Evolutionary conservation across 2,797 vertebrate species (phyloP).

Genomic region (Schizothorax lantsangensis): DNA sequence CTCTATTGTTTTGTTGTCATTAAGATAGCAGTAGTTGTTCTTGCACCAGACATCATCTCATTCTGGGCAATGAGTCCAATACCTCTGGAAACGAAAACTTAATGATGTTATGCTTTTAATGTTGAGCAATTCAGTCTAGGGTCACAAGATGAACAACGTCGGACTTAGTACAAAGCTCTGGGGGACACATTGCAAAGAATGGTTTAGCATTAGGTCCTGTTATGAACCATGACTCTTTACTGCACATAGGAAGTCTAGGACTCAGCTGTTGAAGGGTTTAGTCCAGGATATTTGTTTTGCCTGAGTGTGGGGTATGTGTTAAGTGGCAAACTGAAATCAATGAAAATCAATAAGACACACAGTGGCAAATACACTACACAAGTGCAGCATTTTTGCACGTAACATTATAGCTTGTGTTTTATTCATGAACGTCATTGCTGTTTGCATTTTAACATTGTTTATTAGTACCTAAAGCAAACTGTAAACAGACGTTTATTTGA

Average conservation of each 20-base stretch:
- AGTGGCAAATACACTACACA: not conserved
- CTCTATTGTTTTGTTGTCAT: slow-evolving; percentile 10
- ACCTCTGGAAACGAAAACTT: not conserved
- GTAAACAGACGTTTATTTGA: not conserved
- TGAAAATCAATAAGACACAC: slow-evolving; percentile 1
- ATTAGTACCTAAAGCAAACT: not conserved
- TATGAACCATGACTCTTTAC: not conserved
- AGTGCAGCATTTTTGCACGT: not conserved
- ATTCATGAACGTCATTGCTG: not conserved
- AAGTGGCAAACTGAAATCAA: slow-evolving; percentile 33
- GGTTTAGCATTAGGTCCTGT: not conserved
- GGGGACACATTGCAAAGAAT: slow-evolving; percentile 24
- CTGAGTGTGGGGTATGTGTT: not conserved
- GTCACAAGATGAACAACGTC: not conserved
- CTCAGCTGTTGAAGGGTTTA: not conserved
- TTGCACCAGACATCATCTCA: not conserved
- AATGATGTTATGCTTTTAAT: slow-evolving; percentile 18
- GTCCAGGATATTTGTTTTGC: not conserved
- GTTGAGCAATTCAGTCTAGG: slow-evolving; percentile 6
- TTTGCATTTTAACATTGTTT: not conserved
- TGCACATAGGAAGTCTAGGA: not conserved
- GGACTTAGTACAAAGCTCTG: slow-evolving; percentile 7
- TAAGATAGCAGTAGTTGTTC: not conserved
- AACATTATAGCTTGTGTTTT: not conserved
- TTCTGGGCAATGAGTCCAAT: not conserved